Evolutionary conservation across 2,797 vertebrate genomes (phyloP).

Genomic region (Podarcis lilfordi): DNA sequence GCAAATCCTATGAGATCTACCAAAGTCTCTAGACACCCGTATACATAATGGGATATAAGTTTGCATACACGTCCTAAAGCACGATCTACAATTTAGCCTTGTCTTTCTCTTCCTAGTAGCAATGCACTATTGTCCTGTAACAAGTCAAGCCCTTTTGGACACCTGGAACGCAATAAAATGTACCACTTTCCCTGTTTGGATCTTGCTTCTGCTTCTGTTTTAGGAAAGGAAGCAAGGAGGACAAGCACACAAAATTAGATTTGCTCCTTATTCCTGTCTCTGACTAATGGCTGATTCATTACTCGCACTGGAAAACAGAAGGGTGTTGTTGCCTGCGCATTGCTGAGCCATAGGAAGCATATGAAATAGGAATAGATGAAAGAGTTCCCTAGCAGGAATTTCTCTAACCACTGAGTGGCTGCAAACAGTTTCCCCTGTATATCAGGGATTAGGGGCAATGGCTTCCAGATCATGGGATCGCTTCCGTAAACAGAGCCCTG

Average conservation of each 20-base stretch:
- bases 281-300: not conserved
- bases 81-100: no score
- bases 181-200: not conserved
- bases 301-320: not conserved
- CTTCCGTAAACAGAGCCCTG: conserved; percentile 31
- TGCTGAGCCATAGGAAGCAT: not conserved
- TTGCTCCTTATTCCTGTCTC: not conserved
- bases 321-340: not conserved
- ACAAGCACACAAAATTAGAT: not conserved
- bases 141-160: not conserved
- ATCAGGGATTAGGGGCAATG: not conserved
- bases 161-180: not conserved
- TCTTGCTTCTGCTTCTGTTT: not conserved
- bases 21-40: not conserved
- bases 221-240: not conserved
- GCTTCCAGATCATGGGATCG: not conserved
- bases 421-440: not conserved
- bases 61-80: not conserved
- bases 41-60: not conserved
- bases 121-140: no score
- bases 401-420: not conserved
- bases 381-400: not conserved
- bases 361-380: not conserved
- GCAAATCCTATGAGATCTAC: not conserved
- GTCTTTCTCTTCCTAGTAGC: no score